These are phyloP conservation scores for Leptinotarsa defecta DNA, from an alignment of 1,140 invertebrate species.

Conservation along the genomic window DNA sequence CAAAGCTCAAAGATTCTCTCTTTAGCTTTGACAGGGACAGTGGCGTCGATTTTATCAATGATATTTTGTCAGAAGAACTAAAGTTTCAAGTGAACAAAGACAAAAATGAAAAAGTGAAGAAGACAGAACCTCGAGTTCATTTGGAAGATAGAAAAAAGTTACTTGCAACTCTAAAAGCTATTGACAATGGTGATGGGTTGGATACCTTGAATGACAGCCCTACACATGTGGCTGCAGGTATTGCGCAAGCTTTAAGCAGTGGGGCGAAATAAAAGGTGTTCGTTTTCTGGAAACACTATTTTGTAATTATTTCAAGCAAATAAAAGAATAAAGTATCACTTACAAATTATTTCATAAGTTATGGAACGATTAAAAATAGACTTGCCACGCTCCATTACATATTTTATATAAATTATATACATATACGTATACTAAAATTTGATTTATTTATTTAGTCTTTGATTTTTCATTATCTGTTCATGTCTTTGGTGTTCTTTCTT, in stretches of 20 bases:
- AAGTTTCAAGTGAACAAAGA: constrained; percentile 45
- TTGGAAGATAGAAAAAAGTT: constrained; percentile 62
- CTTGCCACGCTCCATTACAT: too few relatives aligned
- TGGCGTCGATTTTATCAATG: constrained; percentile 43
- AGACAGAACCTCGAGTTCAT: constrained; percentile 47
- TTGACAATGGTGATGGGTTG: constrained; percentile 65
- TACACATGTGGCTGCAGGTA: constrained; percentile 24
- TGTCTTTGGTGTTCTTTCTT: too few relatives aligned
- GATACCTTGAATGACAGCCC: constrained; percentile 46
- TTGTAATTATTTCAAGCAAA: not conserved
- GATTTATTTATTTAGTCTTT: too few relatives aligned
- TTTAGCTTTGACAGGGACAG: constrained; percentile 36
- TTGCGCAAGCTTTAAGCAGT: not conserved
- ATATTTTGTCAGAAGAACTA: constrained; percentile 49
- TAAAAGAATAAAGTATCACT: not conserved
- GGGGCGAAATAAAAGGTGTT: not conserved
- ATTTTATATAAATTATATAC: too few relatives aligned
- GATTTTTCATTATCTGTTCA: too few relatives aligned
- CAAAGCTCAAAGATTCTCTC: constrained; percentile 46
- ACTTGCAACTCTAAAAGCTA: constrained; percentile 67
- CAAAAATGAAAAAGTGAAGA: constrained; percentile 48
- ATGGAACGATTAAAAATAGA: too few relatives aligned
- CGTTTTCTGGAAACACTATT: not conserved
- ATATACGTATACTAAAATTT: too few relatives aligned
- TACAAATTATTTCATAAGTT: too few relatives aligned